A percentile compares a stretch with the other conserved stretches of the same genome.
Conservation (phyloP, 2,888 invertebrate species). For the Eristalinus aeneus region DNA sequence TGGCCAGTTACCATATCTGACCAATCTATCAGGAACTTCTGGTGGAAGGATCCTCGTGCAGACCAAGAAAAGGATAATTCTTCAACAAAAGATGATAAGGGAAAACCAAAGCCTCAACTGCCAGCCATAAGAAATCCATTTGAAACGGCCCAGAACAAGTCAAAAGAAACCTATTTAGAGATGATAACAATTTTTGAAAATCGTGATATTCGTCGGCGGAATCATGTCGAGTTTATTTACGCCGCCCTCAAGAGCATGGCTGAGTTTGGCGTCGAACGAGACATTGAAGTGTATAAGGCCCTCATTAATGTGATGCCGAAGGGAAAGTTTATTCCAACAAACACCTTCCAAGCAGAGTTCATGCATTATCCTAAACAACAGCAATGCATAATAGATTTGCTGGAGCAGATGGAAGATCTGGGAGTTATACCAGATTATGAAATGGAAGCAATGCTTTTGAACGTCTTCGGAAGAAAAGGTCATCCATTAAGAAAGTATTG, state of each 20-base stretch:
- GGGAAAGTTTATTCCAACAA: slow-evolving; percentile 91
- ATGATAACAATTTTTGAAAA: slow-evolving; percentile 88
- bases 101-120: slow-evolving; percentile 53
- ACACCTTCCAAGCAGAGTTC: slow-evolving; percentile 92
- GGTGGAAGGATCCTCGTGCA: slow-evolving; percentile 46
- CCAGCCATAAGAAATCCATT: slow-evolving; percentile 77
- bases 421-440: slow-evolving; percentile 96
- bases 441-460: slow-evolving; percentile 90
- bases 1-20: slow-evolving; percentile 1
- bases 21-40: slow-evolving; percentile 28
- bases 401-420: slow-evolving; percentile 96
- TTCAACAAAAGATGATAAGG: slow-evolving; percentile 7
- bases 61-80: slow-evolving; percentile 2
- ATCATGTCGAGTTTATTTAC: slow-evolving; percentile 97
- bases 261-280: slow-evolving; percentile 93
- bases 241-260: slow-evolving; percentile 93
- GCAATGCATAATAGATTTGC: slow-evolving; percentile 92
- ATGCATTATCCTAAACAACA: slow-evolving; percentile 98
- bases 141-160: slow-evolving; percentile 75
- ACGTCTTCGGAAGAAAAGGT: slow-evolving; percentile 91
- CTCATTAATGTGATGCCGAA: slow-evolving; percentile 93
- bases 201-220: slow-evolving; percentile 86
- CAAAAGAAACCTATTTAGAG: slow-evolving; percentile 86
- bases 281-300: slow-evolving; percentile 92
- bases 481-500: slow-evolving; percentile 88